Evolutionary conservation across 1,140 invertebrate genomes (phyloP).

Genomic region (Bombus picipes): DNA sequence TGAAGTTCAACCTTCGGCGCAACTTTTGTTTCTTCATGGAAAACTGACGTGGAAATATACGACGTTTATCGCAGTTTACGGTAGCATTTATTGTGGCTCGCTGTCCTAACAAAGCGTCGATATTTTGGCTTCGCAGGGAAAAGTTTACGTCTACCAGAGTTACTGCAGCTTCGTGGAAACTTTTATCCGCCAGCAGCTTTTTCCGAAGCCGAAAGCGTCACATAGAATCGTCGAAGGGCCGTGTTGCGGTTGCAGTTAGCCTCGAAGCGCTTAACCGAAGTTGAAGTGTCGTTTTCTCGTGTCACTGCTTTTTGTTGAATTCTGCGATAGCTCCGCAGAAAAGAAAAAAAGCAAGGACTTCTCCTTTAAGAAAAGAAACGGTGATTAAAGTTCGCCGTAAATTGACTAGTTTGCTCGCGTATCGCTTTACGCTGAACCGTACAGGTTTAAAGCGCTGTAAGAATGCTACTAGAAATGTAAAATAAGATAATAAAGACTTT

Average conservation of each 20-base stretch:
- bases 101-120: background rate
- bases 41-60: background rate
- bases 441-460: too few species aligned
- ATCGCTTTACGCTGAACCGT: background rate
- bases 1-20: background rate
- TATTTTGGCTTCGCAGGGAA: background rate
- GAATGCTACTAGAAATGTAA: too few species aligned
- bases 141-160: background rate
- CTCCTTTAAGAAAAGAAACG: background rate
- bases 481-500: too few species aligned
- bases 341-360: background rate
- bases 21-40: background rate
- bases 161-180: background rate
- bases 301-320: background rate
- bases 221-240: background rate
- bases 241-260: background rate
- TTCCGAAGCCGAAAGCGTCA: background rate
- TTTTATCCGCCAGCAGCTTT: constrained; percentile 16
- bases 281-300: background rate
- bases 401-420: background rate
- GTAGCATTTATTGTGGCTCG: constrained; percentile 2
- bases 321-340: background rate
- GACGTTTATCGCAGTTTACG: constrained; percentile 7
- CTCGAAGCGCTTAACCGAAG: constrained; percentile 7
- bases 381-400: background rate